Percentiles rank a stretch among this genome's conserved stretches.
These are phyloP conservation scores for Cherax destructor DNA, from an alignment of 1,140 invertebrate genomes.

Conservation along the genomic window DNA sequence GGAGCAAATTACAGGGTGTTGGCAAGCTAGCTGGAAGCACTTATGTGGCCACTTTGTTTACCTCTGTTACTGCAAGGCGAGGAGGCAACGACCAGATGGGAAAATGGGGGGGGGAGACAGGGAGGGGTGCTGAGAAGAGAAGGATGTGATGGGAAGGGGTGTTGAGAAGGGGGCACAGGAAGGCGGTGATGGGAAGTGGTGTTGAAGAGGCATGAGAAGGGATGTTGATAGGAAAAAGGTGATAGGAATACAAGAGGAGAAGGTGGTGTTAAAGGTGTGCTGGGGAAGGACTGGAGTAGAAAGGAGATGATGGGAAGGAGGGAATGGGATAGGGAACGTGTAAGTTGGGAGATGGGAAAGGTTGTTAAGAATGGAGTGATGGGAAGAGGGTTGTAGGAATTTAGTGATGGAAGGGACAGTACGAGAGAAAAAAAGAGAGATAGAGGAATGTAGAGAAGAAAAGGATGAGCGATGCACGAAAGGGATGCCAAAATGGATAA, in stretches of 20 bases:
- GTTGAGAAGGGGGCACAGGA: neutral
- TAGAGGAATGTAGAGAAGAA: neutral
- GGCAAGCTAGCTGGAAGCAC: neutral
- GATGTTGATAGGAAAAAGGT: neutral
- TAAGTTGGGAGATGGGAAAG: too few relatives aligned
- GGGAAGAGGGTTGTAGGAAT: neutral
- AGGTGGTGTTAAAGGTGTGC: too few relatives aligned
- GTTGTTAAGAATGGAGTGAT: neutral
- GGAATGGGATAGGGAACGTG: neutral
- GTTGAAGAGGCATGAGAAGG: neutral
- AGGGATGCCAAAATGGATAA: too few relatives aligned
- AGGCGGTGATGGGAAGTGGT: neutral
- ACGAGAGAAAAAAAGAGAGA: too few relatives aligned
- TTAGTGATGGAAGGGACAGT: neutral
- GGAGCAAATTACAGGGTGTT: constrained; percentile 14
- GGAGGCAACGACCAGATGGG: too few relatives aligned
- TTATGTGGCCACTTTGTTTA: constrained; percentile 4
- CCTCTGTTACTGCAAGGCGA: neutral
- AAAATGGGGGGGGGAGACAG: neutral
- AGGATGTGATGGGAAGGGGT: neutral
- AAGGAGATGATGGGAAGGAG: neutral
- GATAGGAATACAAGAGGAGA: neutral
- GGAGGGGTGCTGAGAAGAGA: too few relatives aligned
- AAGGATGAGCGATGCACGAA: too few relatives aligned
- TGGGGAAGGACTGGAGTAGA: too few relatives aligned